These are phyloP conservation scores for Cervus canadensis DNA, from an alignment of 2,113 vertebrate genomes.

Conservation along the genomic window DNA sequence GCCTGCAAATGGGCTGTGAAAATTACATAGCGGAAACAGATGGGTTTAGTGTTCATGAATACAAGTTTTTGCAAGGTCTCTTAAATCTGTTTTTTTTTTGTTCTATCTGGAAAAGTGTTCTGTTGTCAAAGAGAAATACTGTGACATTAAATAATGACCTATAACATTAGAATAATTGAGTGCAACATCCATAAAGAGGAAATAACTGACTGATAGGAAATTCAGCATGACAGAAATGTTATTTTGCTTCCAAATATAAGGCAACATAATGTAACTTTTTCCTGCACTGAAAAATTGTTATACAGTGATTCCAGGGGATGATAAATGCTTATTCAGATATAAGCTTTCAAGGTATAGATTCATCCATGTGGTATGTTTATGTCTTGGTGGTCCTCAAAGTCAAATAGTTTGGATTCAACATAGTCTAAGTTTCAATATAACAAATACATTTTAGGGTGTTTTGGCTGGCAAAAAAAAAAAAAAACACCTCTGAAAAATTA, in stretches of 20 bases:
- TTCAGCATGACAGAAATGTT: conserved; percentile 34
- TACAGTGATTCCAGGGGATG: conserved; percentile 8
- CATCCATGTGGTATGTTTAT: neutral
- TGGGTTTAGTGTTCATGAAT: neutral
- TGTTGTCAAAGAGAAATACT: conserved; percentile 55
- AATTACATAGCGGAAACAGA: conserved; percentile 22
- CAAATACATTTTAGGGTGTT: neutral
- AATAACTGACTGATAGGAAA: conserved; percentile 38
- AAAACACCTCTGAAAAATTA: neutral
- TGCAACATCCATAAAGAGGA: conserved; percentile 31
- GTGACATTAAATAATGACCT: conserved; percentile 43
- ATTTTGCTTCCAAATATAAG: conserved; percentile 2
- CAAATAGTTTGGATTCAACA: neutral
- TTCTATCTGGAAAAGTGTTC: conserved; percentile 29
- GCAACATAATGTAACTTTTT: neutral
- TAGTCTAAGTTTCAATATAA: neutral
- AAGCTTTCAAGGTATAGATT: conserved; percentile 24
- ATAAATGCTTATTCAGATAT: conserved; percentile 65
- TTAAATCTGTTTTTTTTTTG: conserved; percentile 14
- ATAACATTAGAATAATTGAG: conserved; percentile 37
- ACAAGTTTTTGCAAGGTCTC: neutral
- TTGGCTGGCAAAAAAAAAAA: neutral
- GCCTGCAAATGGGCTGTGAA: conserved; percentile 36
- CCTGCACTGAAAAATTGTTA: neutral
- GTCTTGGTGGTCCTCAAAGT: neutral